Base-by-base conservation (phyloP, 2,888 invertebrate species). In the Tupiocoris notatus region DNA sequence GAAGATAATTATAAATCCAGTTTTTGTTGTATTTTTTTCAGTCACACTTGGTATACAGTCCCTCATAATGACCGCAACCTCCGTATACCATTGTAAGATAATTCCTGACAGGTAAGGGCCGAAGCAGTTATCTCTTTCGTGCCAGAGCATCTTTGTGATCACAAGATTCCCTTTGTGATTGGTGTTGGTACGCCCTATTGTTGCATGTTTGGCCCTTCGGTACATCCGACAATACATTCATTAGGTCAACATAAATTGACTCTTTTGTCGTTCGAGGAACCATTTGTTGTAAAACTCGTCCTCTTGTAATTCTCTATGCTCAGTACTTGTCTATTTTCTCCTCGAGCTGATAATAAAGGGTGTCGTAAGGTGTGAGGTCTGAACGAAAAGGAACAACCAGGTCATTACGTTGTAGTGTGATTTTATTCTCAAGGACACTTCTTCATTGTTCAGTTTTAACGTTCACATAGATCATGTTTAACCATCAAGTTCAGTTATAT, bases 181-280 rank as follows among this genome's bases (percentile, higher is more conserved):
- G 54, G 63, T 23, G 63, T 25, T 63, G 9, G 39, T 24, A 17
- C 1, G n/a, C 65, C 65, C 61, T 65, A n/a, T 65, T 65, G 65
- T 65, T 39, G 39, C 1, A 0, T 17, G 23, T 12, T 16, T 7
- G 17, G 23, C 70, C 24, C 70, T 16, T 62, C 22, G 62, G 20
- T 62, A 59, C 20, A n/a, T 21, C 25, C 66, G 67, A 67, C 67
- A 70, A 70, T 70, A 23, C 70, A 23, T 24, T 70, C 70, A 70
- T 70, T 70, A 70, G 70, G 70, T 70, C 70, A 70, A n/a, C 70
- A 59, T 59, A 59, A 70, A 70, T 59, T 70, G 58, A 70, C 70
- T 70, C 70, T 24, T 70, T 70, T 70, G 70, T 70, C 70, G 58
- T 25, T 9, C 56, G 21, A 21, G 18, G 17, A 23, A 21, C 59